Conservation (phyloP, 2,113 vertebrate genomes). For the Grantiella picta region DNA sequence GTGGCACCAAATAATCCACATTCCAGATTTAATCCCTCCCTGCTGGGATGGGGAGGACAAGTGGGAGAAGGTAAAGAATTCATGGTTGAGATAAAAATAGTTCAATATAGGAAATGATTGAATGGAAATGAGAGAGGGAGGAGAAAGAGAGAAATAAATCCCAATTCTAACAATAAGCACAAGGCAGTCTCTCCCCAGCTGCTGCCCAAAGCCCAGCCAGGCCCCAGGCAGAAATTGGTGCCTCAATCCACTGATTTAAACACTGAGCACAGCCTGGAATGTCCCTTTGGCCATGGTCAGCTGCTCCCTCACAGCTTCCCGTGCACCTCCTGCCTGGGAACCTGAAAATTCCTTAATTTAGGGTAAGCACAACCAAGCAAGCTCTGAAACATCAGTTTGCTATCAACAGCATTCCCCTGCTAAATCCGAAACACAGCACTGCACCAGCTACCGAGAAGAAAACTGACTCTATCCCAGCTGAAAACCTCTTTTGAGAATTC, state of each 20-base stretch:
- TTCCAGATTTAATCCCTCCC: not conserved
- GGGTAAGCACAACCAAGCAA: not conserved
- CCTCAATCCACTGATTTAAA: not conserved
- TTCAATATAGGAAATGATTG: not conserved
- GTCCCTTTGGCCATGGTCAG: not conserved
- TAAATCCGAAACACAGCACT: not conserved
- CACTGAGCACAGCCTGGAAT: rapidly evolving
- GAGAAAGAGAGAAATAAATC: not conserved
- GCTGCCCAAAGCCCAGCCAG: not conserved
- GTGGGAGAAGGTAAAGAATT: not conserved
- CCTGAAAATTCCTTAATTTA: not conserved
- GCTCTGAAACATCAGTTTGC: not conserved
- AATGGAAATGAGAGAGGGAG: no score
- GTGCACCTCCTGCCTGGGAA: not conserved
- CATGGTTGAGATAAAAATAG: not conserved
- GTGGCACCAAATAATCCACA: not conserved
- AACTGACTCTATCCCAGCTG: not conserved
- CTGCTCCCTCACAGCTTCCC: not conserved
- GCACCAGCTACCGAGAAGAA: not conserved
- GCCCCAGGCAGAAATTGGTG: not conserved
- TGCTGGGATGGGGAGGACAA: not conserved
- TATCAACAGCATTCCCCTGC: rapidly evolving
- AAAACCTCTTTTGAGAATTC: not conserved
- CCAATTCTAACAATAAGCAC: not conserved
- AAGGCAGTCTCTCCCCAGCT: not conserved